phyloP scores from a whole-genome alignment of 2,797 vertebrate species.

The Danio aesculapii region DNA sequence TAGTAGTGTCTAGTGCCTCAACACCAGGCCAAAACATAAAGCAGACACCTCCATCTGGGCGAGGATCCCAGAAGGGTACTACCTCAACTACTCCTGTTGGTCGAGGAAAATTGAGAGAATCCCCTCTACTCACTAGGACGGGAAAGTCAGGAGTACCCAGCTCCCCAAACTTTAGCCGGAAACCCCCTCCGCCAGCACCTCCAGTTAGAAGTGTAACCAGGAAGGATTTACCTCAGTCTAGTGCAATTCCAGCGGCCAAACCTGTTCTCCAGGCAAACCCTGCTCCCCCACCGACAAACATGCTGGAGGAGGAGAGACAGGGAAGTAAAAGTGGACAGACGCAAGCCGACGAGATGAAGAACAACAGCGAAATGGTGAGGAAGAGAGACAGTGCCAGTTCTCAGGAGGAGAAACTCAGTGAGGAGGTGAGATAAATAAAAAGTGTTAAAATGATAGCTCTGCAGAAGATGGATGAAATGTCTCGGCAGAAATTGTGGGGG shows the following conservation, averaged over 20 bases:
- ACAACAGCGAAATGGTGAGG: slow-evolving; percentile 51
- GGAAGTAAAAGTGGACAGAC: slow-evolving; percentile 57
- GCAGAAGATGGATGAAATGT: background rate
- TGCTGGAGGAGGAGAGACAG: slow-evolving; percentile 63
- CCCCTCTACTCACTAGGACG: slow-evolving; percentile 75
- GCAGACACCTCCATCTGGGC: slow-evolving; percentile 67
- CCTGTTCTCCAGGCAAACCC: slow-evolving; percentile 48
- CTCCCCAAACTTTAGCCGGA: slow-evolving; percentile 77
- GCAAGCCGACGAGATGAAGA: slow-evolving; percentile 60
- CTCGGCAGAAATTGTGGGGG: background rate
- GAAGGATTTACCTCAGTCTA: slow-evolving; percentile 71
- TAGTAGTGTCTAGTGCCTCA: slow-evolving; percentile 56
- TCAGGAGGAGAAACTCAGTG: slow-evolving; percentile 61
- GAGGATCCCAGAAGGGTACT: slow-evolving; percentile 68
- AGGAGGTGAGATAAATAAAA: slow-evolving; percentile 73
- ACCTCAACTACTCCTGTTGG: slow-evolving; percentile 62
- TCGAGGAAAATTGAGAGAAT: slow-evolving; percentile 76
- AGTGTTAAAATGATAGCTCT: background rate
- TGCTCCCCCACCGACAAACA: slow-evolving; percentile 38
- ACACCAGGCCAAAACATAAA: slow-evolving; percentile 66
- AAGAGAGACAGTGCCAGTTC: slow-evolving; percentile 65
- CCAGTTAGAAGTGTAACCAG: slow-evolving; percentile 81
- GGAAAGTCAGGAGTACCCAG: slow-evolving; percentile 73
- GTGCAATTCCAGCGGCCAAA: slow-evolving; percentile 1
- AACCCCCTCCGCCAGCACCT: slow-evolving; percentile 82